Base-by-base conservation (phyloP, 1,140 invertebrate species). In the Anagrus nilaparvatae region DNA sequence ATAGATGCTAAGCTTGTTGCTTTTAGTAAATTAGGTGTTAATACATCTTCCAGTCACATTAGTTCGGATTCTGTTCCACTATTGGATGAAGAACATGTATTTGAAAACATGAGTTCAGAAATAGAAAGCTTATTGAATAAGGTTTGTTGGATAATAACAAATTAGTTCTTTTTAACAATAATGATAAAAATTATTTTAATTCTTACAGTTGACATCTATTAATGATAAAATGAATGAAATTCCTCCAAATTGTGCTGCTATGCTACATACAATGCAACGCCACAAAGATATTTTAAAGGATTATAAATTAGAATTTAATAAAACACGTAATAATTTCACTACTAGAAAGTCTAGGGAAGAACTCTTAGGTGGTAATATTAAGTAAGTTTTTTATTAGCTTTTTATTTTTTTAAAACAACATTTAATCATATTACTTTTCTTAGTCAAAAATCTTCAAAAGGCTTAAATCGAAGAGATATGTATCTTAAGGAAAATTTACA, bases 1-100 rank as follows among this genome's bases (percentile, higher is more conserved):
- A 92, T 97, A 48, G 94, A 97, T 69, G 72, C 91, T 3, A 97
- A 97, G 64, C 67, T 98, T 35, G 88, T 96, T 1, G 87, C 88
- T 12, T 93, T 95, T 56, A 96, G 90, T 64, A 98, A 97, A 72
- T 70, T 97, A 16, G 89, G 88, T 18, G 81, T 89, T 33, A 82
- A 79, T 46, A 55, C 67, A n/a, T 64, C 65, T 2, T 59, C 66
- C 3, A 67, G 60, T 36, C 70, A 73, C 47, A 59, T 56, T 4
- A 71, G 57, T 25, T 55, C 69, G 1, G 90, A 93, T 54, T 82
- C 80, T 50, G 77, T 83, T 13, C 90, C 90, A 6, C 70, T 94
- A 5, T 72, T 95, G 9, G 82, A 81, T 40, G 82, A 81, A 42
- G 89, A 93, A 52, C 84, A 92, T 64, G 84, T 90, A 63, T 94